A percentile compares a stretch with the other conserved stretches of the same genome.
Evolutionary conservation across 2,888 invertebrate genomes (phyloP).

Genomic region (Linyphia triangularis): DNA sequence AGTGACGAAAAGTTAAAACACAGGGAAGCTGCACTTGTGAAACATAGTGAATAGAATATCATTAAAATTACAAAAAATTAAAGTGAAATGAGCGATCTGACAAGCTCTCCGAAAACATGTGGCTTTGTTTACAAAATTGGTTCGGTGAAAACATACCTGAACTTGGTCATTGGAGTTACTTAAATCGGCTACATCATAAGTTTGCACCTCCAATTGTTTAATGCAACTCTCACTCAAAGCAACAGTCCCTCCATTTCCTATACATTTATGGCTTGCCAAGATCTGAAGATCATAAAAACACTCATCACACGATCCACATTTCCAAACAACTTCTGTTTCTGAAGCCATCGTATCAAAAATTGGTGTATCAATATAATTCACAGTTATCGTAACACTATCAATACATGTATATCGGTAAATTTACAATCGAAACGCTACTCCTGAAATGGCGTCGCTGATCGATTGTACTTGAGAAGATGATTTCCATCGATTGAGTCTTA

Average conservation of each 20-base stretch:
- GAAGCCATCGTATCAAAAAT: slow-evolving; percentile 72
- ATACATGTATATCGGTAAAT: slow-evolving; percentile 64
- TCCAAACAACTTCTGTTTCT: slow-evolving; percentile 69
- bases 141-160: slow-evolving; percentile 41
- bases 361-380: slow-evolving; percentile 62
- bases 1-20: too few species aligned
- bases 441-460: slow-evolving; percentile 44
- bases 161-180: slow-evolving; percentile 66
- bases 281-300: slow-evolving; percentile 72
- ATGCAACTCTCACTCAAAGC: slow-evolving; percentile 66
- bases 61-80: too few species aligned
- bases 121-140: slow-evolving; percentile 60
- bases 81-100: too few species aligned
- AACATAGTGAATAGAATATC: too few species aligned
- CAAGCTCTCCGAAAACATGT: too few species aligned
- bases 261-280: slow-evolving; percentile 70
- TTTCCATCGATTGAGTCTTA: not conserved
- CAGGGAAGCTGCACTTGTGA: too few species aligned
- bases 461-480: not conserved
- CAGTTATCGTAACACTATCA: slow-evolving; percentile 66
- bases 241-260: slow-evolving; percentile 63
- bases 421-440: slow-evolving; percentile 58
- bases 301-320: slow-evolving; percentile 73
- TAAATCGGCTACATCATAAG: slow-evolving; percentile 58
- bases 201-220: slow-evolving; percentile 61